Conservation (phyloP, 2,888 invertebrate genomes). For the Athalia circularis region DNA sequence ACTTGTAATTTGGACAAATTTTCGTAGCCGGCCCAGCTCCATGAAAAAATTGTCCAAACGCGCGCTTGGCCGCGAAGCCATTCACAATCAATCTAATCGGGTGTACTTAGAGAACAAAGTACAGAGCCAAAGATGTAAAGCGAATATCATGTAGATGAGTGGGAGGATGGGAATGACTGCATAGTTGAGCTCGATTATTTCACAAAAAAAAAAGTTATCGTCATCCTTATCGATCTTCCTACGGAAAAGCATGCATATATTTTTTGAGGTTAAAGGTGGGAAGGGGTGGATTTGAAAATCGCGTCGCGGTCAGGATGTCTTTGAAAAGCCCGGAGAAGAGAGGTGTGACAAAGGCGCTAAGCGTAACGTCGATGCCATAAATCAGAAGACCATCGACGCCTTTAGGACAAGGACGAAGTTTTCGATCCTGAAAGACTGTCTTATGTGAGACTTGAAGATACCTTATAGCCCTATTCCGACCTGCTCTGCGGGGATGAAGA, state of each 20-base stretch:
- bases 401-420: background rate
- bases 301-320: no score
- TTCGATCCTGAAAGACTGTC: conserved; percentile 5
- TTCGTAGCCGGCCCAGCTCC: no score
- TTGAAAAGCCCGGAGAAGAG: no score
- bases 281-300: no score
- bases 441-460: background rate
- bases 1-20: no score
- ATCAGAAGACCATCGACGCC: conserved; percentile 32
- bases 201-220: background rate
- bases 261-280: no score
- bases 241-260: no score
- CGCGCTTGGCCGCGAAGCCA: no score
- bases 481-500: conserved; percentile 29
- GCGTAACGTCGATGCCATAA: conserved; percentile 28
- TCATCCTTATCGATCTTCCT: no score
- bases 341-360: conserved; percentile 18
- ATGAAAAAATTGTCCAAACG: no score
- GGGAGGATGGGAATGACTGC: background rate
- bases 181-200: conserved; percentile 27
- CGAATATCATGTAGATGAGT: background rate
- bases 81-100: no score
- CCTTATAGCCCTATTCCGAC: no score
- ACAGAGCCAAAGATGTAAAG: background rate
- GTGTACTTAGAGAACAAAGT: background rate